These are phyloP conservation scores for Trematomus loennbergii DNA, from an alignment of 2,113 vertebrate genomes.

Conservation along the genomic window DNA sequence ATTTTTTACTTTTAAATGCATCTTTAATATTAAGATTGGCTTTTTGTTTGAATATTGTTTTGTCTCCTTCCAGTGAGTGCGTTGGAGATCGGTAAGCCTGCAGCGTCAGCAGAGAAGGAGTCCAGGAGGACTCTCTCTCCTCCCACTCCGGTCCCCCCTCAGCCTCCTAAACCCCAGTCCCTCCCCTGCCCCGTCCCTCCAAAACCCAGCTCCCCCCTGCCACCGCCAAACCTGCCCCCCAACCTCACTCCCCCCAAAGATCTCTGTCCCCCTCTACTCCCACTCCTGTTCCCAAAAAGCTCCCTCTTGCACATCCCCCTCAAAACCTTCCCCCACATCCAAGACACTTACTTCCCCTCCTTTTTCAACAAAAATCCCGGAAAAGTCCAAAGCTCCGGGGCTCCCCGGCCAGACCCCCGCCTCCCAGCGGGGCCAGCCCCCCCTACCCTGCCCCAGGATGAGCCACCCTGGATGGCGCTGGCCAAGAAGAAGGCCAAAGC, in stretches of 20 bases:
- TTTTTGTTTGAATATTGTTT: too few species aligned
- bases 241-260: conserved; percentile 43
- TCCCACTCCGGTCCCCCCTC: conserved; percentile 66
- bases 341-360: conserved; percentile 41
- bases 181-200: conserved; percentile 46
- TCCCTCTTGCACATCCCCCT: not conserved
- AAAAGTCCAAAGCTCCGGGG: conserved; percentile 39
- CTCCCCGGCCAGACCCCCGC: conserved; percentile 13
- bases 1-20: too few species aligned
- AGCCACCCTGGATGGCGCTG: conserved; percentile 92
- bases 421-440: conserved; percentile 52
- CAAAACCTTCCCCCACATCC: conserved; percentile 40
- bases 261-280: conserved; percentile 58
- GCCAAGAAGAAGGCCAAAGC: conserved; percentile 97
- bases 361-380: conserved; percentile 35
- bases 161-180: conserved; percentile 50
- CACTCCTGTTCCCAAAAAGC: conserved; percentile 16
- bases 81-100: conserved; percentile 70
- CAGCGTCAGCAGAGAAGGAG: conserved; percentile 69
- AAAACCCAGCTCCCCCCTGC: conserved; percentile 44
- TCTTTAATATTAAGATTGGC: too few species aligned
- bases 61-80: conserved; percentile 62
- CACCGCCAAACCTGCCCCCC: conserved; percentile 64
- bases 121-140: conserved; percentile 50
- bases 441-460: conserved; percentile 72